Conservation (phyloP, 1,140 invertebrate species). For the Proctacanthus coquilletti region DNA sequence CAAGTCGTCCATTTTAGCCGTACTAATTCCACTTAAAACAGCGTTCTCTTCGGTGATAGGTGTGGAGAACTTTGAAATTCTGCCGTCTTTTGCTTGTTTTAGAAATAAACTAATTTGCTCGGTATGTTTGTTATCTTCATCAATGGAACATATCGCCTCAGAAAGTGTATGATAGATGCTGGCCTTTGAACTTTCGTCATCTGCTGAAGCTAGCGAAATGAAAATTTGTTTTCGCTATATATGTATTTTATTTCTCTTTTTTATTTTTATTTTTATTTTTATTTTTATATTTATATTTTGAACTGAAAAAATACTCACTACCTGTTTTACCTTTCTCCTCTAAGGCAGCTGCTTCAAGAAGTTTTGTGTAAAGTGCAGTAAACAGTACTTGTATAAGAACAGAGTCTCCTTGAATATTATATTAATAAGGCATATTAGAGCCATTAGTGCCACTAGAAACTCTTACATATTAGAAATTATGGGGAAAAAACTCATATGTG, state of each 20-base stretch:
- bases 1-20: slow-evolving; percentile 26
- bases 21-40: slow-evolving; percentile 21
- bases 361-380: slow-evolving; percentile 38
- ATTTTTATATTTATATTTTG: no score
- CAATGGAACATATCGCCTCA: slow-evolving; percentile 60
- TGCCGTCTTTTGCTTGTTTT: slow-evolving; percentile 34
- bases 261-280: no score
- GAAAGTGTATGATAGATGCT: slow-evolving; percentile 40
- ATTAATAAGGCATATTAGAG: no score
- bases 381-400: slow-evolving; percentile 50
- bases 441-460: no score
- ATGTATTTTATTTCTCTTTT: no score
- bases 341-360: slow-evolving; percentile 32
- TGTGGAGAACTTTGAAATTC: slow-evolving; percentile 14
- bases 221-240: background rate
- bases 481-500: no score
- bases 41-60: slow-evolving; percentile 8
- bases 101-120: slow-evolving; percentile 46
- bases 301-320: no score
- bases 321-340: slow-evolving; percentile 28
- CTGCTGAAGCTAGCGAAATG: background rate
- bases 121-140: slow-evolving; percentile 57
- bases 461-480: background rate
- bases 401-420: slow-evolving; percentile 35
- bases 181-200: slow-evolving; percentile 8